Evolutionary conservation across 2,113 vertebrate genomes (phyloP).

Genomic region (Bos taurus): ARS-UCD2.0 NC_037339.1:32772501-32773000

Average conservation of each 20-base stretch:
- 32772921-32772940: not conserved
- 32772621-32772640: too few species aligned
- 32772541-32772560: accelerated
- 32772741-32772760: not conserved
- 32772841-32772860: not conserved
- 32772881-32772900: not conserved
- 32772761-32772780: not conserved
- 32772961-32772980: not conserved
- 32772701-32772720: not conserved
- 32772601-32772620: not conserved
- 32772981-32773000: not conserved
- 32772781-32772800: not conserved
- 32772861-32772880: not conserved
- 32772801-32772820: not conserved
- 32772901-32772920: not conserved
- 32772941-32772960: not conserved
- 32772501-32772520: not conserved
- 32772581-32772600: not conserved
- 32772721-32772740: not conserved
- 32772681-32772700: not conserved
- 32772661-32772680: accelerated
- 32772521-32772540: not conserved
- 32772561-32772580: not conserved
- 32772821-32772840: not conserved
- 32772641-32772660: not conserved